phyloP scores from a whole-genome alignment of 2,797 vertebrate genomes.

The Manis pentadactyla region DNA sequence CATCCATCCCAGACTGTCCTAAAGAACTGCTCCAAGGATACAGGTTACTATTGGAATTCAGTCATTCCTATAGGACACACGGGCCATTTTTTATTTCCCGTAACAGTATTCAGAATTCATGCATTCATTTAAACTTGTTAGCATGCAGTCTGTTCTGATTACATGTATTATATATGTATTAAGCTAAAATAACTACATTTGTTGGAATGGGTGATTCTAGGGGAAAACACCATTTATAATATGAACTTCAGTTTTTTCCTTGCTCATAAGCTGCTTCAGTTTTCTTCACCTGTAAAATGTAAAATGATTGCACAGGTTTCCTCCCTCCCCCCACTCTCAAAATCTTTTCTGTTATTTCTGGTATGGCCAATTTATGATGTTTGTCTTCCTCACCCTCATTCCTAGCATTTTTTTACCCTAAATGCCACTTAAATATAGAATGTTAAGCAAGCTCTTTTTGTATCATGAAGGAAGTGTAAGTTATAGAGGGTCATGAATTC shows the following conservation, averaged over 20 bases:
- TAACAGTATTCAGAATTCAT: conserved; percentile 15
- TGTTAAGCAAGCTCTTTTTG: neutral
- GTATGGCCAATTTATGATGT: neutral
- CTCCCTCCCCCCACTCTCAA: neutral
- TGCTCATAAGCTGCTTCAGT: conserved; percentile 26
- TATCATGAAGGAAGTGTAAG: neutral
- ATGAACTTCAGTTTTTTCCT: neutral
- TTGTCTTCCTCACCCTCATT: conserved; percentile 11
- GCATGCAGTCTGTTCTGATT: neutral
- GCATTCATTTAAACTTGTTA: conserved; percentile 12
- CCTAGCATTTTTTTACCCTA: neutral
- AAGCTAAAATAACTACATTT: neutral
- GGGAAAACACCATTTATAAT: neutral
- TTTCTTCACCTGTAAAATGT: conserved; percentile 45
- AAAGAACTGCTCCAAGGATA: neutral
- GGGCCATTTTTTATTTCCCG: neutral
- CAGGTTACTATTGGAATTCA: neutral
- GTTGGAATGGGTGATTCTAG: conserved; percentile 24
- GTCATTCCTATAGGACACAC: neutral
- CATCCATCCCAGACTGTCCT: neutral
- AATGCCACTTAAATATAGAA: conserved; percentile 17
- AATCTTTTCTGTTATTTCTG: conserved; percentile 55
- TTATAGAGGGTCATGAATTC: neutral
- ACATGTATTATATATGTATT: neutral
- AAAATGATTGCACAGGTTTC: conserved; percentile 16